Percentiles rank a stretch among this genome's conserved stretches.
Evolutionary conservation across 2,797 vertebrate genomes (phyloP).

Genomic region (Myripristis jacobus): DNA sequence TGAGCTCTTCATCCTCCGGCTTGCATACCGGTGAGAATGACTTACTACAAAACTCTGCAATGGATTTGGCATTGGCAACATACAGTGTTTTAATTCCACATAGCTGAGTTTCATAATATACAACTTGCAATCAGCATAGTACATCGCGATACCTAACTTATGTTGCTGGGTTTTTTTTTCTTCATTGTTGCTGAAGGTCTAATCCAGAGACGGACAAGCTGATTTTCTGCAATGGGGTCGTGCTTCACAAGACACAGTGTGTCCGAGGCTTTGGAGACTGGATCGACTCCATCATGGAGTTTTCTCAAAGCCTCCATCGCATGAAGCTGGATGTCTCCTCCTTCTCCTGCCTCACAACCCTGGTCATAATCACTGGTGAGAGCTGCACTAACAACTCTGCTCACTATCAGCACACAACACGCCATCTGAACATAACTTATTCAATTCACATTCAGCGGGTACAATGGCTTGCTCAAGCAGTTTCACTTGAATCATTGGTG

Average conservation of each 20-base stretch:
- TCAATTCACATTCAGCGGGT: not conserved
- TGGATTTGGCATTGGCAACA: not conserved
- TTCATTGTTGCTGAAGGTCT: conserved; percentile 88
- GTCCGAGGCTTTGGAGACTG: conserved; percentile 92
- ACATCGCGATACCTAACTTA: not conserved
- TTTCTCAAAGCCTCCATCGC: conserved; percentile 91
- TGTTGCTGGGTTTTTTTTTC: not conserved
- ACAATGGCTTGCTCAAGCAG: conserved; percentile 1
- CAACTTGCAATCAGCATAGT: not conserved
- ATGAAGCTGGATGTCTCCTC: conserved; percentile 91
- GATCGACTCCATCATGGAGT: conserved; percentile 94
- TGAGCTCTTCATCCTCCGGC: conserved; percentile 94
- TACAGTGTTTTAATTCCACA: not conserved
- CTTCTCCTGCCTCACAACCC: conserved; percentile 92
- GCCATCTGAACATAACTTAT: not conserved
- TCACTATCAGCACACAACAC: not conserved
- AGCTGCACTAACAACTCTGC: not conserved
- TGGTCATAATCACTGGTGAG: conserved; percentile 94
- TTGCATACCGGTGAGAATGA: conserved; percentile 90
- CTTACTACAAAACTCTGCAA: not conserved
- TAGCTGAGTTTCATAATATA: no score
- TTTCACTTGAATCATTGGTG: conserved; percentile 17
- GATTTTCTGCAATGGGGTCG: conserved; percentile 93
- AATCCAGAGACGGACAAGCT: conserved; percentile 90
- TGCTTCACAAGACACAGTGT: conserved; percentile 92